Evolutionary conservation across 2,888 invertebrate species (phyloP).

Genomic region (Anarsia innoxiella): DNA sequence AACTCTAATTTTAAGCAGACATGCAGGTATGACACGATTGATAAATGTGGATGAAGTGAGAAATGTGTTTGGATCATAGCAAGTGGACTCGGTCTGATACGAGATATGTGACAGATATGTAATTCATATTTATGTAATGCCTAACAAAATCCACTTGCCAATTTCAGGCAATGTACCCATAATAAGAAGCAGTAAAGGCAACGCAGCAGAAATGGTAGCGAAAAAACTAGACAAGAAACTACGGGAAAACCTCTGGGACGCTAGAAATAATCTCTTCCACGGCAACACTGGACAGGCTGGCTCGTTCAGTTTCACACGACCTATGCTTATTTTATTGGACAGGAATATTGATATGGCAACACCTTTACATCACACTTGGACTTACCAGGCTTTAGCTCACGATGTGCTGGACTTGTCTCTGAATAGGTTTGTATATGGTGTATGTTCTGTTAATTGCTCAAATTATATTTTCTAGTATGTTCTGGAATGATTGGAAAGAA

Average conservation of each 20-base stretch:
- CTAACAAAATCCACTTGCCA: too few species aligned
- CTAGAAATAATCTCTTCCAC: constrained; percentile 96
- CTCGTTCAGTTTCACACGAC: constrained; percentile 91
- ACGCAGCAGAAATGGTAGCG: constrained; percentile 99
- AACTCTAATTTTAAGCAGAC: too few species aligned
- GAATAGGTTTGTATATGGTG: constrained; percentile 78
- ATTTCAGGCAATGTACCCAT: constrained; percentile 89
- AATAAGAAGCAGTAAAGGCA: constrained; percentile 93
- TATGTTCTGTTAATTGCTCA: too few species aligned
- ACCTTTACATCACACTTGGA: constrained; percentile 99
- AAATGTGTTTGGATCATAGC: too few species aligned
- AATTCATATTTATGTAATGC: too few species aligned
- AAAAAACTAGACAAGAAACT: constrained; percentile 97
- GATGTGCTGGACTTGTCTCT: constrained; percentile 95
- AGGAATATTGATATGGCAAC: constrained; percentile 98
- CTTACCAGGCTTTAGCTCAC: constrained; percentile 98
- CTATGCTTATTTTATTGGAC: constrained; percentile 93
- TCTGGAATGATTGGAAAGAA: too few species aligned
- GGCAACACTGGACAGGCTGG: constrained; percentile 86
- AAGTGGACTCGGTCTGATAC: too few species aligned
- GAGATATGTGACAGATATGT: too few species aligned
- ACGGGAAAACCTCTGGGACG: constrained; percentile 96
- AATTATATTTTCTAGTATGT: too few species aligned
- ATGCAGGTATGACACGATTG: too few species aligned
- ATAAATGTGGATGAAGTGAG: too few species aligned